phyloP scores from a whole-genome alignment of 2,888 invertebrate genomes.

The Candidula unifasciata region DNA sequence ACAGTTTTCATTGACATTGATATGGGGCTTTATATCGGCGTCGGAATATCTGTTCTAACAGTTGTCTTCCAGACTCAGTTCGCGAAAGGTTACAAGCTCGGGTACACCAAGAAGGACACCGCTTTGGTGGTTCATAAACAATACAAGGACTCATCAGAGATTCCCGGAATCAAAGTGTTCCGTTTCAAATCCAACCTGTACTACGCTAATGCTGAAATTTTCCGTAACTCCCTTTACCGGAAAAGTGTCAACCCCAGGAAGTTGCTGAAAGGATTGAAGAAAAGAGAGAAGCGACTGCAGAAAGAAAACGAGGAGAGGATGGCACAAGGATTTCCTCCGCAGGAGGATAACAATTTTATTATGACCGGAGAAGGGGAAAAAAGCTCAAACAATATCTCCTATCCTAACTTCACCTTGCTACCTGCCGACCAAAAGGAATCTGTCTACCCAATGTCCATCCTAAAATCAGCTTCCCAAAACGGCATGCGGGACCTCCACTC shows the following conservation, averaged over 20 bases:
- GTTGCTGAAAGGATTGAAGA: conserved; percentile 67
- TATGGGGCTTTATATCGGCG: conserved; percentile 74
- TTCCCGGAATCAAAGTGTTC: conserved; percentile 71
- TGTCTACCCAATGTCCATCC: not conserved
- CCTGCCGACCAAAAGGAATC: not conserved
- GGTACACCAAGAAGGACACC: conserved; percentile 64
- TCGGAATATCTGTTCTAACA: conserved; percentile 69
- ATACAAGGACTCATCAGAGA: conserved; percentile 66
- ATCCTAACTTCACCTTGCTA: not conserved
- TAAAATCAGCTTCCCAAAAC: not conserved
- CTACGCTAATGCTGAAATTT: conserved; percentile 75
- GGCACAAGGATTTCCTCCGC: conserved; percentile 46
- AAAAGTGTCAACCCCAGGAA: conserved; percentile 71
- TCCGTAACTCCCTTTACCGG: conserved; percentile 70
- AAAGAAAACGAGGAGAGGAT: conserved; percentile 30
- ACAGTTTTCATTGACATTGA: conserved; percentile 74
- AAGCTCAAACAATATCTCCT: not conserved
- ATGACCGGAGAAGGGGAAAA: conserved; percentile 8
- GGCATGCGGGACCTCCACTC: not conserved
- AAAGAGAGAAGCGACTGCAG: conserved; percentile 59
- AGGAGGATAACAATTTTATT: conserved; percentile 11
- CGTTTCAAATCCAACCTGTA: conserved; percentile 73
- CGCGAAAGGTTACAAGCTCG: conserved; percentile 68
- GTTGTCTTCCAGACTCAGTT: conserved; percentile 73
- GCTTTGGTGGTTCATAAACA: conserved; percentile 65